phyloP scores from a whole-genome alignment of 1,140 invertebrate species.

The Eubasilissa regina region DNA sequence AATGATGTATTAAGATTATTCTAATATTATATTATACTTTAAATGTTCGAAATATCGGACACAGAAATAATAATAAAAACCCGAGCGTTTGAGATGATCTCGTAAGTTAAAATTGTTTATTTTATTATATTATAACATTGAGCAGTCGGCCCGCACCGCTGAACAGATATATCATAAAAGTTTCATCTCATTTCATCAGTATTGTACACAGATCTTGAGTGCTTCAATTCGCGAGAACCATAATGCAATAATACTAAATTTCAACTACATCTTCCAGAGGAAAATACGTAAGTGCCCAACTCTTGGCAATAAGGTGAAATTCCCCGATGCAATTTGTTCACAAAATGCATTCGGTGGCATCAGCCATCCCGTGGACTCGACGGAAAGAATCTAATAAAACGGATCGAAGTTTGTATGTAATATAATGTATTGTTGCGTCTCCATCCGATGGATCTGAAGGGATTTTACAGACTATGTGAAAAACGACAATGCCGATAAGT shows the following conservation, averaged over 20 bases:
- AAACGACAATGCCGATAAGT: slow-evolving; percentile 10
- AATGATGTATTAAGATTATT: no score
- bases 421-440: neutral
- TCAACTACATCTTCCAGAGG: neutral
- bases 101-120: no score
- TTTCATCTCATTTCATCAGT: no score
- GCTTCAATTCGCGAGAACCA: neutral
- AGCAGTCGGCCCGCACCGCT: no score
- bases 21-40: no score
- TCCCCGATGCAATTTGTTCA: slow-evolving; percentile 27
- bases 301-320: neutral
- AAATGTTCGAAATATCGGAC: no score
- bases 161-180: no score
- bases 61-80: no score
- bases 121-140: no score
- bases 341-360: slow-evolving; percentile 21
- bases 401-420: neutral
- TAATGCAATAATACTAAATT: slow-evolving; percentile 11
- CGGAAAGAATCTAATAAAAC: slow-evolving; percentile 9
- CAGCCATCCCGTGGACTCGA: slow-evolving; percentile 2
- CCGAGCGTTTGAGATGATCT: no score
- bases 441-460: neutral
- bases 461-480: slow-evolving; percentile 19
- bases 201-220: neutral
- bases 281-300: neutral